These are phyloP conservation scores for Tiphia femorata DNA, from an alignment of 2,888 invertebrate species.

Conservation along the genomic window DNA sequence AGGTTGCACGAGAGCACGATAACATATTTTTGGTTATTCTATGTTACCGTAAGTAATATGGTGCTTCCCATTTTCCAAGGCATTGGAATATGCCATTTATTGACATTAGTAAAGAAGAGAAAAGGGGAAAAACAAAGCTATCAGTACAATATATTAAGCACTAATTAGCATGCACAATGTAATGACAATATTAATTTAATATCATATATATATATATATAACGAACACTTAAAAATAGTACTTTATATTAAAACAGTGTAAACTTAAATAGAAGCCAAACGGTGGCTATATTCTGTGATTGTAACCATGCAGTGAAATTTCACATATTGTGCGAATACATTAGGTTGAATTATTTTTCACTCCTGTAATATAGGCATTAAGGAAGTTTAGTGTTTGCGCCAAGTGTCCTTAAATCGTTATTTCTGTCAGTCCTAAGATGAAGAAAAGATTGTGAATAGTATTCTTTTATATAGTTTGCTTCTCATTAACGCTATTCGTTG, in stretches of 20 bases:
- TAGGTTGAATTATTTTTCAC: conserved; percentile 20
- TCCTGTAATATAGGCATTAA: conserved; percentile 20
- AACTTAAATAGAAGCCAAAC: conserved; percentile 33
- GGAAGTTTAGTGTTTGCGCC: conserved; percentile 22
- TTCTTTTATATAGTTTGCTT: conserved; percentile 55
- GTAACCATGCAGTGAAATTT: conserved; percentile 36
- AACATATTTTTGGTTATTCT: conserved; percentile 4
- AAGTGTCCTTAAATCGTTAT: conserved; percentile 49
- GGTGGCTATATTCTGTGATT: conserved; percentile 43
- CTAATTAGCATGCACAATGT: conserved; percentile 6
- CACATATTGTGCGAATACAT: conserved; percentile 27
- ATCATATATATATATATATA: conserved; percentile 35
- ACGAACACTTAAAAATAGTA: conserved; percentile 29
- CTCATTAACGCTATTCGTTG: conserved; percentile 41
- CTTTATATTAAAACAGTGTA: conserved; percentile 30
- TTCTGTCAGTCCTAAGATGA: conserved; percentile 41
- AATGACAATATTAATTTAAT: conserved; percentile 34
- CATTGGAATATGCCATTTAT: no score
- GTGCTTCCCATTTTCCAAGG: conserved; percentile 20
- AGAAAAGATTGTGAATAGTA: conserved; percentile 58
- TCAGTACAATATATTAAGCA: conserved; percentile 37
- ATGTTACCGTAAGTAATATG: conserved; percentile 32
- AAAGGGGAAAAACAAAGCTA: conserved; percentile 25
- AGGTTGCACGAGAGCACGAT: conserved; percentile 22
- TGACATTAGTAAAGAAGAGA: no score